These are phyloP conservation scores for Vidua macroura DNA, from an alignment of 2,113 vertebrate genomes.

Conservation along the genomic window DNA sequence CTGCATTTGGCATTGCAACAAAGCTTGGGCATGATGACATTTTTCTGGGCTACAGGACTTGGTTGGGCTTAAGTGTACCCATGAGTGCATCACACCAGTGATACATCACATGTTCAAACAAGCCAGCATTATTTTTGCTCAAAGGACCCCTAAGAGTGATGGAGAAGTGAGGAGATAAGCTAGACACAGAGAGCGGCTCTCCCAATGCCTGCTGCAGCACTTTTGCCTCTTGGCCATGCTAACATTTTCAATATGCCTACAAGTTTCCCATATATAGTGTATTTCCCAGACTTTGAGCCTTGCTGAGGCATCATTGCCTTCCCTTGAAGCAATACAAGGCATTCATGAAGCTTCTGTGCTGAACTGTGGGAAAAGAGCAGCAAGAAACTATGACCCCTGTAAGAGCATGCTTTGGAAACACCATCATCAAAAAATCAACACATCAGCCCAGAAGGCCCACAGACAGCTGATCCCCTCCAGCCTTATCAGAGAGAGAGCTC, in stretches of 20 bases:
- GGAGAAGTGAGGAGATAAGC: neutral
- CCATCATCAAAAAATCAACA: conserved; percentile 66
- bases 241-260: neutral
- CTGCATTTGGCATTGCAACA: neutral
- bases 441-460: conserved; percentile 40
- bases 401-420: conserved; percentile 63
- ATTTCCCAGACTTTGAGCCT: neutral
- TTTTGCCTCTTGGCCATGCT: neutral
- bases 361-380: conserved; percentile 72
- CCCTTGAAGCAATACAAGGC: conserved; percentile 38
- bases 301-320: neutral
- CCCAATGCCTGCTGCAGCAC: neutral
- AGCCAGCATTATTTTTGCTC: neutral
- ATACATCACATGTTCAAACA: neutral
- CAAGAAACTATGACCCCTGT: conserved; percentile 53
- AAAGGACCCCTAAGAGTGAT: neutral
- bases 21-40: neutral
- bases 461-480: conserved; percentile 4
- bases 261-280: conserved; percentile 42
- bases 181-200: neutral
- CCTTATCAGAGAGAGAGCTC: neutral
- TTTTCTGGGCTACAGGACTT: neutral
- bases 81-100: neutral
- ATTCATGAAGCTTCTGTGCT: conserved; percentile 59
- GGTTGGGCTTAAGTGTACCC: neutral